Conservation (phyloP, 2,797 vertebrate species). For the Florisuga fusca region DNA sequence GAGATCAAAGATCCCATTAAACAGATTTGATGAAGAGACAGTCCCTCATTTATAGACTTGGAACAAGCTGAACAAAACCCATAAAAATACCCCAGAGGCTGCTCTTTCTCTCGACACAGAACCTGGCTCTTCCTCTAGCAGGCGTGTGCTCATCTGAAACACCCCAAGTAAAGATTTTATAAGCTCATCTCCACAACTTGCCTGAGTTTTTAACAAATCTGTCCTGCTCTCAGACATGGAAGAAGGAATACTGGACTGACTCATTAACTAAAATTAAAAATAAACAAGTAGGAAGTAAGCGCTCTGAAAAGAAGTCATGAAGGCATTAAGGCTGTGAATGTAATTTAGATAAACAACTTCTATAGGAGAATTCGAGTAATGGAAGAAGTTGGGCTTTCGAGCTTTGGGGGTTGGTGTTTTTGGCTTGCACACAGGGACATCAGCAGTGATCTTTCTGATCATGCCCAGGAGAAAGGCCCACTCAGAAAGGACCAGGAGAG, state of each 20-base stretch:
- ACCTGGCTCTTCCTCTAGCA: slow-evolving; percentile 50
- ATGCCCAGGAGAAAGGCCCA: neutral
- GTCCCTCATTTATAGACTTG: slow-evolving; percentile 68
- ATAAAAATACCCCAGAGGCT: neutral
- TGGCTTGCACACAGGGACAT: neutral
- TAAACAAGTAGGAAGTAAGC: neutral
- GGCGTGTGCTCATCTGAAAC: slow-evolving; percentile 49
- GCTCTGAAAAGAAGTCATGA: neutral
- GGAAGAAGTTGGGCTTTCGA: neutral
- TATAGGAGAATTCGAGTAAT: neutral
- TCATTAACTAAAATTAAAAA: slow-evolving; percentile 54
- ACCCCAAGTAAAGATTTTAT: slow-evolving; percentile 61
- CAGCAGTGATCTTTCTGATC: neutral
- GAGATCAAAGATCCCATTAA: slow-evolving; percentile 75
- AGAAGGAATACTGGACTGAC: slow-evolving; percentile 48
- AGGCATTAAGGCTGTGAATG: neutral
- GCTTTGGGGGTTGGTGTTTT: fast-evolving
- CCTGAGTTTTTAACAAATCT: slow-evolving; percentile 43
- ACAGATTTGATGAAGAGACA: slow-evolving; percentile 56
- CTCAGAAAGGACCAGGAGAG: neutral
- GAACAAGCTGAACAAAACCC: slow-evolving; percentile 64
- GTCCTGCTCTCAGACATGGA: slow-evolving; percentile 41
- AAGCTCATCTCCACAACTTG: slow-evolving; percentile 52
- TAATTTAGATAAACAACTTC: neutral
- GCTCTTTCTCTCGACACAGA: slow-evolving; percentile 44